phyloP scores from a whole-genome alignment of 2,888 invertebrate species.

The Agrochola lota region DNA sequence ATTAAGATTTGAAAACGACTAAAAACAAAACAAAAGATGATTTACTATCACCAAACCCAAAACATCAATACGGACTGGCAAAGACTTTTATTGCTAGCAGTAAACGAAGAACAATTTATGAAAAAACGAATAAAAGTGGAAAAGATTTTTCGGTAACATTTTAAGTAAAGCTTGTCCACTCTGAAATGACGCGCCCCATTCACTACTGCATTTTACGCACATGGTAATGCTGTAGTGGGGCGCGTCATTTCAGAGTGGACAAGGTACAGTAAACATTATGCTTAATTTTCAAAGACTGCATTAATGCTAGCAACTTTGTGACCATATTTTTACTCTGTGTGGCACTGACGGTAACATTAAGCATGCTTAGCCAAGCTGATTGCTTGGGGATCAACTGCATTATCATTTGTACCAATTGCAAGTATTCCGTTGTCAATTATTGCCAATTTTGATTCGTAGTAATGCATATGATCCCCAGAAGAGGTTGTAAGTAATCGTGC shows the following conservation, averaged over 20 bases:
- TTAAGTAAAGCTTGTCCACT: too few species aligned
- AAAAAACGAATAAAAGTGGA: constrained; percentile 1
- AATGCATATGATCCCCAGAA: constrained; percentile 51
- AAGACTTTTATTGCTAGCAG: constrained; percentile 83
- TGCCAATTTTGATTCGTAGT: constrained; percentile 49
- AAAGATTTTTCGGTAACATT: neutral
- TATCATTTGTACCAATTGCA: constrained; percentile 39
- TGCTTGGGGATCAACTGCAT: constrained; percentile 73
- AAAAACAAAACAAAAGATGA: constrained; percentile 7
- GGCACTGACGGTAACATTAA: constrained; percentile 76
- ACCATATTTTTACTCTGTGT: constrained; percentile 73
- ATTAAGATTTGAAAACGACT: neutral
- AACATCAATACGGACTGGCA: constrained; percentile 75
- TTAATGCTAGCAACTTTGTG: constrained; percentile 78
- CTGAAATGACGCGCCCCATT: too few species aligned
- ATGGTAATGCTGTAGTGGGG: too few species aligned
- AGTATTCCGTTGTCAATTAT: constrained; percentile 58
- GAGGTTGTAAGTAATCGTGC: constrained; percentile 45
- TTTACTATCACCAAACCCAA: constrained; percentile 26
- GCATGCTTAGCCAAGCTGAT: constrained; percentile 73
- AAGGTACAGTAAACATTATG: neutral
- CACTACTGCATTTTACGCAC: too few species aligned
- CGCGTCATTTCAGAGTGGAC: too few species aligned
- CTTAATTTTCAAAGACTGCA: constrained; percentile 8
- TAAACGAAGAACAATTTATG: constrained; percentile 22